A percentile compares a stretch with the other conserved stretches of the same genome.
Conservation (phyloP, 2,888 invertebrate species). For the Myathropa florea region DNA sequence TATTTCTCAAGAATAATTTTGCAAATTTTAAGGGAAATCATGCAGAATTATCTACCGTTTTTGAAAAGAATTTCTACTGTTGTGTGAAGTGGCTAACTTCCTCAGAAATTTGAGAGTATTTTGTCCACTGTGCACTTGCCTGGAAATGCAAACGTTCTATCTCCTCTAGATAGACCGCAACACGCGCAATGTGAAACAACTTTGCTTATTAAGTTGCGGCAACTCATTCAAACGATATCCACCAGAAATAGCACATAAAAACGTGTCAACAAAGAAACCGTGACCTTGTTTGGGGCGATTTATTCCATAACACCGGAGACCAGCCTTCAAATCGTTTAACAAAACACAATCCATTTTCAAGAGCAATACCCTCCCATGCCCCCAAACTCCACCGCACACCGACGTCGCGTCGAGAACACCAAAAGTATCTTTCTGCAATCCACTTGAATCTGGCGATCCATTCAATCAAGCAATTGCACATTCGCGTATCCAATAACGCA, state of each 20-base stretch:
- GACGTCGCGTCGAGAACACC: not conserved
- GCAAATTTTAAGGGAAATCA: too few species aligned
- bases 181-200: too few species aligned
- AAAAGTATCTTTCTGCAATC: not conserved
- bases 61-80: too few species aligned
- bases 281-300: not conserved
- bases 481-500: conserved; percentile 69
- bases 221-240: too few species aligned
- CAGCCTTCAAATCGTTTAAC: not conserved
- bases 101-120: too few species aligned
- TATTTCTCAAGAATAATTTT: too few species aligned
- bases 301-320: not conserved
- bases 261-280: not conserved
- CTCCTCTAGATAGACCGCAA: too few species aligned
- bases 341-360: conserved; percentile 1
- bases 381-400: not conserved
- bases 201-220: too few species aligned
- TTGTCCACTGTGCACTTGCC: too few species aligned
- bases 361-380: conserved; percentile 14
- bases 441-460: conserved; percentile 29
- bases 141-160: too few species aligned
- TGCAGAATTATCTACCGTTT: too few species aligned
- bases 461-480: conserved; percentile 67
- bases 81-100: too few species aligned
- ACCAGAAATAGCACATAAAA: not conserved